Evolutionary conservation across 2,888 invertebrate genomes (phyloP).

Genomic region (Phorcus lineatus): DNA sequence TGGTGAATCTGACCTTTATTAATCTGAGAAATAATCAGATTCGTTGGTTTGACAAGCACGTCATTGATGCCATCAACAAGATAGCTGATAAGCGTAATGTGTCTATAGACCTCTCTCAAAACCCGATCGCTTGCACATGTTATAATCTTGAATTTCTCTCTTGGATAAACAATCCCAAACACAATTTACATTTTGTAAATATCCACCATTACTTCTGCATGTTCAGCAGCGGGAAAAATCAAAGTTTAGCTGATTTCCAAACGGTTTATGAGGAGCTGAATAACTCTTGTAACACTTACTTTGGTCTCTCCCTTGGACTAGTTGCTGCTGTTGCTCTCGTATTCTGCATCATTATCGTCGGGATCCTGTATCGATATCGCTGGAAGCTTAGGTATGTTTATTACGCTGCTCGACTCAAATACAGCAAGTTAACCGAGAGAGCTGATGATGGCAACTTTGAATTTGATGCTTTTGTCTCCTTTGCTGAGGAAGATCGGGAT

Average conservation of each 20-base stretch:
- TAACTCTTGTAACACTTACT: not conserved
- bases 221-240: not conserved
- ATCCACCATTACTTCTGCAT: not conserved
- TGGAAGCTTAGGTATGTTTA: slow-evolving; percentile 32
- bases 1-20: not conserved
- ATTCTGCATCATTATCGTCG: not conserved
- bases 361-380: slow-evolving; percentile 27
- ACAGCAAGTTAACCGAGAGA: not conserved
- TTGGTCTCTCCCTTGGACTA: not conserved
- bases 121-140: slow-evolving; percentile 26
- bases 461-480: slow-evolving; percentile 25
- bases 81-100: not conserved
- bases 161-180: not conserved
- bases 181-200: not conserved
- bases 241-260: not conserved
- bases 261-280: not conserved
- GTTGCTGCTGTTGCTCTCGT: not conserved
- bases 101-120: not conserved
- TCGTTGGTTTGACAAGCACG: not conserved
- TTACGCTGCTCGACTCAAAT: slow-evolving; percentile 8
- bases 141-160: slow-evolving; percentile 12
- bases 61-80: not conserved
- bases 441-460: not conserved
- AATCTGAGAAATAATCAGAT: not conserved
- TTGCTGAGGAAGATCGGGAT: not conserved